Conservation (phyloP, 2,113 vertebrate genomes). For the Varanus salvator region DNA sequence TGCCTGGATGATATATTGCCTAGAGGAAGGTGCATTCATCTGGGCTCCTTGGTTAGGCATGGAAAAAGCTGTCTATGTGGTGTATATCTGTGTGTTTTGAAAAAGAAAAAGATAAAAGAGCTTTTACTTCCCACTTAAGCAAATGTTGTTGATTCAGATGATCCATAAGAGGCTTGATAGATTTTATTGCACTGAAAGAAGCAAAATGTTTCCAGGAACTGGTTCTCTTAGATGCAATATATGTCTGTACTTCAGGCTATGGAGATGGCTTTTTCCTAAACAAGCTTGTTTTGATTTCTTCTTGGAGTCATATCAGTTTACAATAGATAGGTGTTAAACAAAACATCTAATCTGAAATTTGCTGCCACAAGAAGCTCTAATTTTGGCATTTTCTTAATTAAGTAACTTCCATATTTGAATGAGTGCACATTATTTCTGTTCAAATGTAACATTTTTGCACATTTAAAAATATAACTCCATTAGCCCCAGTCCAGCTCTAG, state of each 20-base stretch:
- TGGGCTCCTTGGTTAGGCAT: neutral
- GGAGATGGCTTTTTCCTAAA: neutral
- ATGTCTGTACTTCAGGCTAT: slow-evolving; percentile 1
- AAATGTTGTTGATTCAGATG: slow-evolving; percentile 40
- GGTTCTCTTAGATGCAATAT: neutral
- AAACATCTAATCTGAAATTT: neutral
- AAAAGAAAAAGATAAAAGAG: neutral
- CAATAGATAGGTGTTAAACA: neutral
- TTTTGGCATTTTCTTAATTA: neutral
- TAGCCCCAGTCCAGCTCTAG: neutral
- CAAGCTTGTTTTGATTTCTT: slow-evolving; percentile 9
- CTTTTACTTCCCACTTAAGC: neutral
- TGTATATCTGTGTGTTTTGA: neutral
- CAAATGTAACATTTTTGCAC: neutral
- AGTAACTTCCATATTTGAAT: neutral
- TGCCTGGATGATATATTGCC: no score
- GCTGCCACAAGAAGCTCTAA: neutral
- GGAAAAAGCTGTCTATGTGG: neutral
- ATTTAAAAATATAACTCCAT: neutral
- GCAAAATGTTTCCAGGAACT: neutral
- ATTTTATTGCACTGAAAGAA: slow-evolving; percentile 19
- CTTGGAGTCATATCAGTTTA: neutral
- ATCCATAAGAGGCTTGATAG: neutral
- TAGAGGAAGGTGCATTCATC: neutral
- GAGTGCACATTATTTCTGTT: no score